These are phyloP conservation scores for Sebastes trivittatus DNA, from an alignment of 2,797 vertebrate species.

Conservation along the genomic window DNA sequence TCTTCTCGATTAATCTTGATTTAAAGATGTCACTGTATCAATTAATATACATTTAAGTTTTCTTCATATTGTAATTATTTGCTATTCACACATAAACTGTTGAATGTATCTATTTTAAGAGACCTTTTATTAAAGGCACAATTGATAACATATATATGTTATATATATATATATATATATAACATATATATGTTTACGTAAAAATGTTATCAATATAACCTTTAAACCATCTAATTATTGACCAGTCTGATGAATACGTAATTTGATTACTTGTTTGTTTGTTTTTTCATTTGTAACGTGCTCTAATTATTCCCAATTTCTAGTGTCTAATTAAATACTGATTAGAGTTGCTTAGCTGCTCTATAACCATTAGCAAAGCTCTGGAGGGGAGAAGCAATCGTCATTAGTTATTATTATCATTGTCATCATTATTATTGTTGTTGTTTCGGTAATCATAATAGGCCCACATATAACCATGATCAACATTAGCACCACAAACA, in stretches of 20 bases:
- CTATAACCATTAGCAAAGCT: not conserved
- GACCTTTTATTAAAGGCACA: fast-evolving
- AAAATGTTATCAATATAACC: too few relatives aligned
- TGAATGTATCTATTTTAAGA: not conserved
- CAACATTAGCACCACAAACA: not conserved
- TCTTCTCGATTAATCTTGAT: not conserved
- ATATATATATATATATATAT: too few relatives aligned
- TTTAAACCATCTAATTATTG: not conserved
- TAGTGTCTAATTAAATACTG: not conserved
- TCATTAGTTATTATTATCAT: not conserved
- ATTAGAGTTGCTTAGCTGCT: not conserved
- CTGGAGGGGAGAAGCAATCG: not conserved
- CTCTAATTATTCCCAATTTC: not conserved
- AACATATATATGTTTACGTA: too few relatives aligned
- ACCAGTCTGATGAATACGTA: not conserved
- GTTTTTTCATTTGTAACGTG: not conserved
- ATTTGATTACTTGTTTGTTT: not conserved
- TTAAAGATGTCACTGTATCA: not conserved
- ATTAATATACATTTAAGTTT: not conserved
- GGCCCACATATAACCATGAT: not conserved
- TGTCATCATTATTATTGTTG: not conserved
- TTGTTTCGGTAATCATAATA: not conserved
- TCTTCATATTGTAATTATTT: not conserved
- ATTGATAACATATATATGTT: too few relatives aligned
- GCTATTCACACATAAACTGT: not conserved